Conservation (phyloP, 2,113 vertebrate species). For the Merops nubicus region DNA sequence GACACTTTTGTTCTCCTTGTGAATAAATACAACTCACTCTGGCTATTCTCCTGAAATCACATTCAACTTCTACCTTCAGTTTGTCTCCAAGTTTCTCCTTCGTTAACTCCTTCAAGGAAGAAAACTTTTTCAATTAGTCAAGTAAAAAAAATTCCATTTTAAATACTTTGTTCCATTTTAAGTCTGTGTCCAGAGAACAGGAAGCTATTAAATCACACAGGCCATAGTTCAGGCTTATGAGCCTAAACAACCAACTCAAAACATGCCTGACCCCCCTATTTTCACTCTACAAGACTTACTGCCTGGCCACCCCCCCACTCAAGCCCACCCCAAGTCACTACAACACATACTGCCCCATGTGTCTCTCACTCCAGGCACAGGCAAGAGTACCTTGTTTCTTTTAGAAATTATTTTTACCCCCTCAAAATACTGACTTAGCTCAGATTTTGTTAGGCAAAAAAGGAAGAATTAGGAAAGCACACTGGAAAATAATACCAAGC, state of each 20-base stretch:
- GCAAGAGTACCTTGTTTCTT: neutral
- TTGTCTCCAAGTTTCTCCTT: slow-evolving; percentile 42
- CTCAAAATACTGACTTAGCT: neutral
- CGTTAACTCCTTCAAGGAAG: slow-evolving; percentile 7
- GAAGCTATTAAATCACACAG: neutral
- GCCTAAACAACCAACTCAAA: neutral
- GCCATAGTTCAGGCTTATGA: neutral
- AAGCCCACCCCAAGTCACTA: rapidly evolving
- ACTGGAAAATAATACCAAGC: neutral
- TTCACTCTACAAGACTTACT: neutral
- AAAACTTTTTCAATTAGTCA: neutral
- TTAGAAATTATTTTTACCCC: neutral
- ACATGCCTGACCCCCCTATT: neutral
- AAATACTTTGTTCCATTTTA: neutral
- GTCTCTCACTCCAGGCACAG: rapidly evolving
- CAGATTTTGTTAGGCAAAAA: neutral
- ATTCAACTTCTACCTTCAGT: slow-evolving; percentile 38
- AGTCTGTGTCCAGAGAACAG: neutral
- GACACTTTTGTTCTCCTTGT: slow-evolving; percentile 44
- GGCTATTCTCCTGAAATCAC: slow-evolving; percentile 13
- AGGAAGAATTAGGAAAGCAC: neutral
- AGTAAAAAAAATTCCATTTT: neutral
- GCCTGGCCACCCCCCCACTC: neutral
- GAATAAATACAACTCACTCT: slow-evolving; percentile 46
- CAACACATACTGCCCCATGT: rapidly evolving